Conservation (phyloP, 2,888 invertebrate species). For the Pasiphila rectangulata region DNA sequence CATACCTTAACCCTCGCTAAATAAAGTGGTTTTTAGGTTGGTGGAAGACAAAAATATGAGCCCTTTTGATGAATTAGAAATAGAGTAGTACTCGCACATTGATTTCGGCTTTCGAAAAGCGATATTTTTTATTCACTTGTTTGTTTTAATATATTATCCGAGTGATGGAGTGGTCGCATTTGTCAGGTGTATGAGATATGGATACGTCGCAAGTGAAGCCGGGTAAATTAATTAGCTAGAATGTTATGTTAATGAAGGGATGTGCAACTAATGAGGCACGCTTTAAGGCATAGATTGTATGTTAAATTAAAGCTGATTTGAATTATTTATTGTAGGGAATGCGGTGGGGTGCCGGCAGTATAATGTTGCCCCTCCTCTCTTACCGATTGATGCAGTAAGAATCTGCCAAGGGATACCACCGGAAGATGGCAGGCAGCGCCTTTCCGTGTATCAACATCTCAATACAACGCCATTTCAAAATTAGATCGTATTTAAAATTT, state of each 20-base stretch:
- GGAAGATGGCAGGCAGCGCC: no score
- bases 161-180: constrained; percentile 78
- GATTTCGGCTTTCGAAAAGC: constrained; percentile 79
- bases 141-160: constrained; percentile 81
- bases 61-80: constrained; percentile 36
- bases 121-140: constrained; percentile 78
- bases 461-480: no score
- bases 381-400: no score
- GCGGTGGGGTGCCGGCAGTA: no score
- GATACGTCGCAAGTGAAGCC: constrained; percentile 56
- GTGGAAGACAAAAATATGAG: constrained; percentile 23
- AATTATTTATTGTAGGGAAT: background rate
- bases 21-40: constrained; percentile 32
- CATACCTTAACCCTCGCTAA: constrained; percentile 18
- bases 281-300: background rate
- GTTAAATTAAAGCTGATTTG: background rate
- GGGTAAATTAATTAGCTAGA: constrained; percentile 72
- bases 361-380: no score
- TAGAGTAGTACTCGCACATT: constrained; percentile 71
- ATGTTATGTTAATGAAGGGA: constrained; percentile 69
- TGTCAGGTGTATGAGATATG: constrained; percentile 76
- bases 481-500: no score
- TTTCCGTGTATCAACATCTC: no score
- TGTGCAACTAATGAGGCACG: constrained; percentile 50
- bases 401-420: no score